Conservation (phyloP, 2,888 invertebrate genomes). For the Julus scanicus region DNA sequence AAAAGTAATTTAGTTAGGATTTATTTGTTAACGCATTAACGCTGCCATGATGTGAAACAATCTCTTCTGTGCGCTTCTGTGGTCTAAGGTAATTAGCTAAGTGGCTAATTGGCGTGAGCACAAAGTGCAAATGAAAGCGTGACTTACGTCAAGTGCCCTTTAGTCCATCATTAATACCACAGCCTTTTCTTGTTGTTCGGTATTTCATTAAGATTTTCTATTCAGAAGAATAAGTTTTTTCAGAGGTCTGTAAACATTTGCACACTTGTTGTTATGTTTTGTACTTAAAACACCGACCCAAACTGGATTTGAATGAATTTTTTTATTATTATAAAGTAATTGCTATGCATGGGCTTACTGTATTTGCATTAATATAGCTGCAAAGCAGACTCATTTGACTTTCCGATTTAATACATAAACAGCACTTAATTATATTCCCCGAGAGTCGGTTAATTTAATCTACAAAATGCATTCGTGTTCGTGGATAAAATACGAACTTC, state of each 20-base stretch:
- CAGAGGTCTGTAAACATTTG: background rate
- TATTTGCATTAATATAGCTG: background rate
- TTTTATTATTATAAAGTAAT: background rate
- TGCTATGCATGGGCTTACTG: background rate
- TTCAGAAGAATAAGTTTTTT: background rate
- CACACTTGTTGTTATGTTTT: background rate
- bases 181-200: background rate
- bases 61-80: background rate
- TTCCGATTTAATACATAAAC: no score
- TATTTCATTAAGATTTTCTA: background rate
- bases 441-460: no score
- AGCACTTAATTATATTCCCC: no score
- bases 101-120: slow-evolving; percentile 7
- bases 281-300: background rate
- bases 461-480: no score
- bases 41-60: background rate
- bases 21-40: slow-evolving; percentile 3
- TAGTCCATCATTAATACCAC: background rate
- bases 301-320: no score
- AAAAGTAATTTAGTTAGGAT: background rate
- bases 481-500: no score
- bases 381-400: no score
- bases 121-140: slow-evolving; percentile 12
- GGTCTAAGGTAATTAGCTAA: slow-evolving; percentile 34
- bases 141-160: slow-evolving; percentile 2